Evolutionary conservation across 2,113 vertebrate genomes (phyloP).

Genomic region (Ceyx margarethae): DNA sequence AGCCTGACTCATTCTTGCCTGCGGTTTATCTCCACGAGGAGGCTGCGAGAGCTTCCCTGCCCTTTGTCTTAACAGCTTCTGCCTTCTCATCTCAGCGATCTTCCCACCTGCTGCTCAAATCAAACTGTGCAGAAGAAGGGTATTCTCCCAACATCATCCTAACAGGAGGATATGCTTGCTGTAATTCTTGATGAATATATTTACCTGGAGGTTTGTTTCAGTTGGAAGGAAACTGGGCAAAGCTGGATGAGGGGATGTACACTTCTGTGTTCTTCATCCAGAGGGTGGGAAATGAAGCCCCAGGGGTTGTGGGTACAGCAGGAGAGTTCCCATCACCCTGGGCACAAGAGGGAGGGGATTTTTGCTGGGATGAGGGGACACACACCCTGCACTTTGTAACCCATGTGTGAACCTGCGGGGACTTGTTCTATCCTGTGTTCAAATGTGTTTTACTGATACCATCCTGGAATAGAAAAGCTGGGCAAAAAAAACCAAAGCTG

Average conservation of each 20-base stretch:
- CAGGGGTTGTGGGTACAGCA: neutral
- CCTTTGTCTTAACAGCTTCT: neutral
- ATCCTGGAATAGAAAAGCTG: neutral
- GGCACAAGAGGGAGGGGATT: neutral
- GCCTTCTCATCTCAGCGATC: neutral
- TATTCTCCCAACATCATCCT: neutral
- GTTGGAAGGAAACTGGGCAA: neutral
- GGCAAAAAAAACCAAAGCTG: neutral
- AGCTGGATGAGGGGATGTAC: too few relatives aligned
- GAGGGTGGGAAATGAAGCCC: fast-evolving
- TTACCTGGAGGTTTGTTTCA: neutral
- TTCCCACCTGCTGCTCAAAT: neutral
- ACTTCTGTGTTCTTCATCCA: fast-evolving
- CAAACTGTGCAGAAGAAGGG: neutral
- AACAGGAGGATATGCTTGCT: neutral
- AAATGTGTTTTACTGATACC: neutral
- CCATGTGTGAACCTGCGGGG: neutral
- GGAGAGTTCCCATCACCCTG: neutral
- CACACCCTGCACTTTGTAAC: neutral
- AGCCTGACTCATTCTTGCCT: conserved; percentile 4
- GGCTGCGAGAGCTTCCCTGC: conserved; percentile 6
- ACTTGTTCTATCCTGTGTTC: neutral
- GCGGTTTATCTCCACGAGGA: neutral
- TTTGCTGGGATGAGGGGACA: too few relatives aligned
- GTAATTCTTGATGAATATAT: neutral